phyloP scores from a whole-genome alignment of 2,888 invertebrate genomes.

The Chromoteleia sp. region DNA sequence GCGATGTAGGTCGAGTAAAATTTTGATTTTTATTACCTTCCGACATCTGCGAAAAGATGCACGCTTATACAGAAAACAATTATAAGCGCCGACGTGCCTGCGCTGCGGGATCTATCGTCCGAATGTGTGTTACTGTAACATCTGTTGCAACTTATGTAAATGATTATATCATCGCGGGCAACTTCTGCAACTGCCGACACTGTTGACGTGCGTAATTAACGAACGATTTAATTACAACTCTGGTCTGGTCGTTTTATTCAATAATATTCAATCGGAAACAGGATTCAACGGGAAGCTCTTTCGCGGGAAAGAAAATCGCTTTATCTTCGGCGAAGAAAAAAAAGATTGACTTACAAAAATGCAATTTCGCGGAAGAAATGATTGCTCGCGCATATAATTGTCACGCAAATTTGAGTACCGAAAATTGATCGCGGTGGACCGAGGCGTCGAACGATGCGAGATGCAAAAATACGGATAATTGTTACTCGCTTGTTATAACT shows the following conservation, averaged over 20 bases:
- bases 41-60: too few species aligned
- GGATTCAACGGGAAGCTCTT: background rate
- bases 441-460: slow-evolving; percentile 4
- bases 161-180: slow-evolving; percentile 8
- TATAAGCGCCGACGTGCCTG: too few species aligned
- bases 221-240: background rate
- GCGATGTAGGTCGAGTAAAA: too few species aligned
- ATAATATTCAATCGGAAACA: background rate
- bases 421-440: background rate
- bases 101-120: background rate
- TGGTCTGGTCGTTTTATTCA: too few species aligned
- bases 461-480: slow-evolving; percentile 35
- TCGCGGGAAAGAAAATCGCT: background rate
- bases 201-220: background rate
- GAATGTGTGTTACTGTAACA: background rate
- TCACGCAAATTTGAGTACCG: background rate
- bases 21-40: too few species aligned
- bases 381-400: too few species aligned
- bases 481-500: slow-evolving; percentile 28
- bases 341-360: slow-evolving; percentile 2
- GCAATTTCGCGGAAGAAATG: background rate
- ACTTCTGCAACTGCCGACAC: background rate
- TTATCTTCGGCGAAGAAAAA: slow-evolving; percentile 4
- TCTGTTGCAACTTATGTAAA: slow-evolving; percentile 21
- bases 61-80: too few species aligned